Evolutionary conservation across 1,140 invertebrate genomes (phyloP).

Genomic region (Octopus bimaculoides): DNA sequence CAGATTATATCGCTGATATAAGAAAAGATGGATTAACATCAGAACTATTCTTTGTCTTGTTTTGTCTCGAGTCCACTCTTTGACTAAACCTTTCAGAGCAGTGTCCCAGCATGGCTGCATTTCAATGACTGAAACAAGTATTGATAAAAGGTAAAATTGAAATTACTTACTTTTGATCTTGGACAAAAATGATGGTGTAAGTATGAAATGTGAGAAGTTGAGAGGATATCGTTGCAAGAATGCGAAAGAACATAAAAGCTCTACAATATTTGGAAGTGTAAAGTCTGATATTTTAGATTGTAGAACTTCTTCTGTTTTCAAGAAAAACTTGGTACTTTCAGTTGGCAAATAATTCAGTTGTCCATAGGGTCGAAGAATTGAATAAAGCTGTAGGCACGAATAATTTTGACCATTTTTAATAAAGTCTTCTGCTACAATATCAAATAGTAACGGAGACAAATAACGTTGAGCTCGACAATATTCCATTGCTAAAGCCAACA

Average conservation of each 20-base stretch:
- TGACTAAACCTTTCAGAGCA: no score
- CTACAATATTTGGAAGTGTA: slow-evolving; percentile 62
- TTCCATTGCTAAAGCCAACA: slow-evolving; percentile 66
- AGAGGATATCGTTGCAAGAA: slow-evolving; percentile 68
- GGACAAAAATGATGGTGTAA: slow-evolving; percentile 66
- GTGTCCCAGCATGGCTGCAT: no score
- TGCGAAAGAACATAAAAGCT: slow-evolving; percentile 67
- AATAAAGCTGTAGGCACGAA: slow-evolving; percentile 61
- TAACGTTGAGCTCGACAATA: slow-evolving; percentile 66
- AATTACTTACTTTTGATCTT: slow-evolving; percentile 57
- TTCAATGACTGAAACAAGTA: no score
- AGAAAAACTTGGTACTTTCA: slow-evolving; percentile 65
- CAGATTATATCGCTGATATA: no score
- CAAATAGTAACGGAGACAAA: slow-evolving; percentile 63
- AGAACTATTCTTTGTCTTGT: no score
- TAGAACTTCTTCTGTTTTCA: slow-evolving; percentile 62
- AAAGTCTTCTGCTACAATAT: slow-evolving; percentile 64
- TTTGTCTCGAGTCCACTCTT: no score
- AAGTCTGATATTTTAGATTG: slow-evolving; percentile 65
- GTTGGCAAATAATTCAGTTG: slow-evolving; percentile 64
- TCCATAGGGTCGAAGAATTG: slow-evolving; percentile 67
- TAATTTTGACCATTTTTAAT: slow-evolving; percentile 59
- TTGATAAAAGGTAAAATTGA: no score
- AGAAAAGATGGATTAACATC: no score
- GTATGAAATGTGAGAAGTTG: slow-evolving; percentile 65